Conservation (phyloP, 1,140 invertebrate genomes). For the Drosophila varians region DNA sequence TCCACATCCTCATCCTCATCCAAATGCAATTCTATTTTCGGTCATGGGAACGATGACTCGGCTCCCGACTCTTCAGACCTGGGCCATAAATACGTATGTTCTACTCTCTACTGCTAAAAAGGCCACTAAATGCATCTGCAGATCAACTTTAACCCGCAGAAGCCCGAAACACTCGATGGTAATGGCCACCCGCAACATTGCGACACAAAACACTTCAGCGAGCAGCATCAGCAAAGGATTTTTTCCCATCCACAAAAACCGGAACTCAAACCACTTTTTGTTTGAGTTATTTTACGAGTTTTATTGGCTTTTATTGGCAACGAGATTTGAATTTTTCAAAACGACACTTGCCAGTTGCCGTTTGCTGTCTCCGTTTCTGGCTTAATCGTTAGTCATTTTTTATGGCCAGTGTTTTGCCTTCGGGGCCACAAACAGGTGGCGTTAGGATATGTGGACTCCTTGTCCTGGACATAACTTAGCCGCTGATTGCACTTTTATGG, state of each 20-base stretch:
- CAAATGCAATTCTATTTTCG: slow-evolving; percentile 46
- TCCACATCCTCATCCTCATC: not conserved
- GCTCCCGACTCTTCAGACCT: slow-evolving; percentile 2
- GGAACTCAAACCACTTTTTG: slow-evolving; percentile 25
- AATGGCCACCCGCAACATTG: slow-evolving; percentile 70
- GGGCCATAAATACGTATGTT: slow-evolving; percentile 54
- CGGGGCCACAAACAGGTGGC: slow-evolving; percentile 45
- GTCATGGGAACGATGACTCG: slow-evolving; percentile 36
- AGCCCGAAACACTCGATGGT: slow-evolving; percentile 17
- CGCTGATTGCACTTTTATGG: slow-evolving; percentile 82
- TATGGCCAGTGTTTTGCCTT: slow-evolving; percentile 43
- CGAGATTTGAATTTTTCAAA: slow-evolving; percentile 83
- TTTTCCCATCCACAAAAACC: not conserved
- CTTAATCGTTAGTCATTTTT: slow-evolving; percentile 55
- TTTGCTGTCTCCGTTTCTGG: slow-evolving; percentile 16
- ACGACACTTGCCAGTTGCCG: slow-evolving; percentile 56
- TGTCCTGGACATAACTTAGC: slow-evolving; percentile 68
- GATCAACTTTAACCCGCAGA: slow-evolving; percentile 26
- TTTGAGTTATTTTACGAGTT: slow-evolving; percentile 81
- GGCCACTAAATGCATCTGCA: slow-evolving; percentile 39
- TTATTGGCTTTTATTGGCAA: slow-evolving; percentile 83
- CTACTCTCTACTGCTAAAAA: slow-evolving; percentile 3
- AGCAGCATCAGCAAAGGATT: slow-evolving; percentile 22
- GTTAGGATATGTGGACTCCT: slow-evolving; percentile 28
- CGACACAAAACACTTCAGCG: slow-evolving; percentile 74